Evolutionary conservation across 2,797 vertebrate genomes (phyloP).

Genomic region (Myotis findleyi): DNA sequence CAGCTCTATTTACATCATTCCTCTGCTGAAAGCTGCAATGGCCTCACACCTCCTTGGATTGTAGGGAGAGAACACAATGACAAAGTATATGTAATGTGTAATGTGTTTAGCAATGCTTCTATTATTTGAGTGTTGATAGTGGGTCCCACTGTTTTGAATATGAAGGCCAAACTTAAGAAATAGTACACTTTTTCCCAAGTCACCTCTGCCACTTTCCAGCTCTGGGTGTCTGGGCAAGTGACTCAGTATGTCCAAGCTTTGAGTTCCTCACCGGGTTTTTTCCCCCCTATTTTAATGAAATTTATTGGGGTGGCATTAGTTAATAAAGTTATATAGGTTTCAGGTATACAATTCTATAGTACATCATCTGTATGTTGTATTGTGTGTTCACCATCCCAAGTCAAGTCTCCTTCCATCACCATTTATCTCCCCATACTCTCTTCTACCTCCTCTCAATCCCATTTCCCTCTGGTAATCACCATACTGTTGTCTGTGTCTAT

Average conservation of each 20-base stretch:
- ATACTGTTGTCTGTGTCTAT: background rate
- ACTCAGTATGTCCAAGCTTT: background rate
- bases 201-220: background rate
- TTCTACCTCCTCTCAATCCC: background rate
- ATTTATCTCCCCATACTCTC: background rate
- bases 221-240: background rate
- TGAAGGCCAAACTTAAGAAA: slow-evolving; percentile 2
- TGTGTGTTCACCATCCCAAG: background rate
- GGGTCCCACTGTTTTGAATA: background rate
- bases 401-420: background rate
- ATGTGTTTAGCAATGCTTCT: background rate
- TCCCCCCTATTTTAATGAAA: background rate
- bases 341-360: background rate
- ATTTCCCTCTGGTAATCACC: background rate
- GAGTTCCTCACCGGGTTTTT: background rate
- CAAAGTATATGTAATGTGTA: background rate
- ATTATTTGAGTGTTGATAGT: background rate
- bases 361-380: no score
- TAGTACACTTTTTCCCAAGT: background rate
- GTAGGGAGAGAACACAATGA: background rate
- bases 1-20: background rate
- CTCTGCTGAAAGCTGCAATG: background rate
- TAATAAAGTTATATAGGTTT: background rate
- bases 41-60: background rate
- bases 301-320: background rate